Evolutionary conservation across 2,797 vertebrate species (phyloP).

Genomic region (Eurystomus glaucurus): DNA sequence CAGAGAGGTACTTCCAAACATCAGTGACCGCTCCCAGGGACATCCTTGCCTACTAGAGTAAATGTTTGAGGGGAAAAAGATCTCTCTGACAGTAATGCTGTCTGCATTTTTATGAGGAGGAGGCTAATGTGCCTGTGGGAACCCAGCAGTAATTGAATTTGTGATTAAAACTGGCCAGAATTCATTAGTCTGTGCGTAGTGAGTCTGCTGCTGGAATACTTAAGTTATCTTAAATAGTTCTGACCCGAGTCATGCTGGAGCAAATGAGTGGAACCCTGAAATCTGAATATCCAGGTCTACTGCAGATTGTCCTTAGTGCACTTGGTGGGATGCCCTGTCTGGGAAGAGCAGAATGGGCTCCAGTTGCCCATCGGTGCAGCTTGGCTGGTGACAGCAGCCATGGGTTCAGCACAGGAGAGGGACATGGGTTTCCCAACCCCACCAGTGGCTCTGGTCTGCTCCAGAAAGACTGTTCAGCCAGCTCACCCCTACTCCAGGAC

Average conservation of each 20-base stretch:
- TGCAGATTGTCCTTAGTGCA: background rate
- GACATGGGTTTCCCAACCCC: accelerated
- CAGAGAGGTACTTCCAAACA: background rate
- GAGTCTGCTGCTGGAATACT: background rate
- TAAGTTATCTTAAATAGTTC: background rate
- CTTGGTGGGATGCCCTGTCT: background rate
- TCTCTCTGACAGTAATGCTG: background rate
- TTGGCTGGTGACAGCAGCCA: background rate
- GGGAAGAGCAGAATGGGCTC: background rate
- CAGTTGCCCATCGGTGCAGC: accelerated
- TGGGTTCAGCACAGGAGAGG: background rate
- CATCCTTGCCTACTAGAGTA: background rate
- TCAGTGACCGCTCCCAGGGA: background rate
- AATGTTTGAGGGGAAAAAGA: background rate
- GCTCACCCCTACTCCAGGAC: too few relatives aligned
- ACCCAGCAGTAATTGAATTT: background rate
- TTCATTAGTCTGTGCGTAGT: background rate
- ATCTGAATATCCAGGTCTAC: background rate
- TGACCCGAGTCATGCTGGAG: background rate
- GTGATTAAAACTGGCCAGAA: conserved; percentile 8
- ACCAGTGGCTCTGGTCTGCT: background rate
- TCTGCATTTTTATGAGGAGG: conserved; percentile 13
- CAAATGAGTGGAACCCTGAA: background rate
- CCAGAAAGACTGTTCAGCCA: background rate
- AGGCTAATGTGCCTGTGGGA: conserved; percentile 3